phyloP scores from a whole-genome alignment of 2,113 vertebrate genomes.

The Leptobrachium leishanense region DNA sequence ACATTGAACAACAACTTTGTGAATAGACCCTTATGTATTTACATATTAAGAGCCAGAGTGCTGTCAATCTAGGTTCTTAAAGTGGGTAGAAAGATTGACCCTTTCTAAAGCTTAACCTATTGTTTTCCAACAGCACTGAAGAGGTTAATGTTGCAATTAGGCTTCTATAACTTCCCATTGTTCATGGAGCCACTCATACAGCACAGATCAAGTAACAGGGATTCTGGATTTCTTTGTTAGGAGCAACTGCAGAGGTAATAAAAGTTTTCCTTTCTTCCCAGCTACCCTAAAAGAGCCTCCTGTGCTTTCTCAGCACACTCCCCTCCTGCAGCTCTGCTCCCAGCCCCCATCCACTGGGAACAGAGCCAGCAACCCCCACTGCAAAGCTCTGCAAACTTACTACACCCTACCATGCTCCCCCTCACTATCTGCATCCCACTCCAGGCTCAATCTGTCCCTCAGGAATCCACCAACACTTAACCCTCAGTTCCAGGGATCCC shows the following conservation, averaged over 20 bases:
- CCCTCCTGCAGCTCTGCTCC: slow-evolving; percentile 1
- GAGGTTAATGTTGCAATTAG: slow-evolving; percentile 47
- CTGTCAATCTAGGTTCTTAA: background rate
- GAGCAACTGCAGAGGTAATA: slow-evolving; percentile 19
- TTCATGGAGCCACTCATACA: slow-evolving; percentile 7
- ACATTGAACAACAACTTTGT: too few relatives aligned
- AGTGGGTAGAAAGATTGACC: background rate
- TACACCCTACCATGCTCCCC: slow-evolving; percentile 9
- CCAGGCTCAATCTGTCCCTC: background rate
- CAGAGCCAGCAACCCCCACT: slow-evolving; percentile 5
- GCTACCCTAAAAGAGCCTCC: slow-evolving; percentile 34
- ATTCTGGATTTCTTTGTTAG: slow-evolving; percentile 23
- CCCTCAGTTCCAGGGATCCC: background rate
- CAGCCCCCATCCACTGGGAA: slow-evolving; percentile 24
- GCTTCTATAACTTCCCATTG: slow-evolving; percentile 26
- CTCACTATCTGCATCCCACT: background rate
- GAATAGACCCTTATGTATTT: too few relatives aligned
- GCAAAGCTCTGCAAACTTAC: background rate
- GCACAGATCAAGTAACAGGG: slow-evolving; percentile 28
- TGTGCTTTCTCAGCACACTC: slow-evolving; percentile 31
- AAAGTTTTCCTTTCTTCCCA: slow-evolving; percentile 38
- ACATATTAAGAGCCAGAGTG: background rate
- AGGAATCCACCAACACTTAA: background rate
- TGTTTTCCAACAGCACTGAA: slow-evolving; percentile 20
- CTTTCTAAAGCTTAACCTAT: background rate